phyloP scores from a whole-genome alignment of 1,140 invertebrate genomes.

The Atta colombica region DNA sequence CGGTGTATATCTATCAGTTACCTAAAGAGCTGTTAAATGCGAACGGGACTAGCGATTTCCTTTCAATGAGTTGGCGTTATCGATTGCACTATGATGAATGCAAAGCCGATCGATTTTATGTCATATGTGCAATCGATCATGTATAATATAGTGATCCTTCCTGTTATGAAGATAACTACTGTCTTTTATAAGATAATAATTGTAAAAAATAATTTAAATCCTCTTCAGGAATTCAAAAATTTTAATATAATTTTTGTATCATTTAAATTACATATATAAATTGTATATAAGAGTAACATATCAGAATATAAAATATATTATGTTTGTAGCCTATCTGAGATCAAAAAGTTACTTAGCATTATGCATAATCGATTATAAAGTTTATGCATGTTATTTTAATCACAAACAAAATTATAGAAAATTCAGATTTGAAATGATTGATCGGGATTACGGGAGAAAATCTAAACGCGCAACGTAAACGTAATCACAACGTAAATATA shows the following conservation, averaged over 20 bases:
- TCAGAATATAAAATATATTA: not conserved
- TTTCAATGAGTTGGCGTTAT: conserved; percentile 18
- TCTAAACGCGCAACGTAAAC: not conserved
- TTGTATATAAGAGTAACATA: not conserved
- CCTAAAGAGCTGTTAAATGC: conserved; percentile 30
- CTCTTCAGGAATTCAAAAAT: not conserved
- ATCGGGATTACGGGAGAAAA: not conserved
- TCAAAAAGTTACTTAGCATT: not conserved
- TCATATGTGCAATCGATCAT: conserved; percentile 12
- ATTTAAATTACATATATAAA: not conserved
- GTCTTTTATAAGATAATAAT: not conserved
- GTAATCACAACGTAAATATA: conserved; percentile 8
- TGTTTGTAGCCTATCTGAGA: not conserved
- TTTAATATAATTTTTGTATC: not conserved
- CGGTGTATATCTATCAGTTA: conserved; percentile 35
- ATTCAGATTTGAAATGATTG: not conserved
- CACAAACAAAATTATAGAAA: not conserved
- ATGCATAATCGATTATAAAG: not conserved
- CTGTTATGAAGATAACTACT: conserved; percentile 12
- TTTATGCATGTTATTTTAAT: not conserved
- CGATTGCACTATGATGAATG: conserved; percentile 21
- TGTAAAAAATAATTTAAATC: not conserved
- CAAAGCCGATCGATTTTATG: conserved; percentile 36
- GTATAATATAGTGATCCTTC: conserved; percentile 4
- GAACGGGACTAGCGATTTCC: conserved; percentile 21